Evolutionary conservation across 2,888 invertebrate genomes (phyloP), one percentile per base, ranked within the genome.

Genomic region (Aphidoletes aphidimyza): DNA sequence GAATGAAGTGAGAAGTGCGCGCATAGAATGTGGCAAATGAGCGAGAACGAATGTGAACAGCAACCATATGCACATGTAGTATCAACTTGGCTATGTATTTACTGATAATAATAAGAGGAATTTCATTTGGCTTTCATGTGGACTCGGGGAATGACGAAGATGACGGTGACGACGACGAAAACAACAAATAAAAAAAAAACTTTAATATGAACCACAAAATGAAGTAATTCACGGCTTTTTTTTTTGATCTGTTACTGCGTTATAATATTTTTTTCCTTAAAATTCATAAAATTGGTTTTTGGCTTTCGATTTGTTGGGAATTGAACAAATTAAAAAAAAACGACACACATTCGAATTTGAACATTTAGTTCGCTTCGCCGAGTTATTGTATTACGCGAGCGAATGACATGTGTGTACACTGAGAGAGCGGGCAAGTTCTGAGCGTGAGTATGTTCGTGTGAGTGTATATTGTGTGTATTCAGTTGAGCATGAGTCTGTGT

Each of bases 61-160:
- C 9, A 30, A 69, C 34, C 69, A 34, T 30, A 69, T 69, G 34
- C 69, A 69, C 30, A 69, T 30, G 69, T 30, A 69, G 30, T 54
- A 26, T 69, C 69, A 30, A 69, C 69, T n/a, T 69, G 34, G 34
- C 30, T 69, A 30, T 69, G 69, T 69, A 30, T 69, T 69, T 69
- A 30, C 69, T 69, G 69, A 69, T 69, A 69, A 69, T 69, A 69
- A 30, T 69, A 69, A 69, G 26, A 69, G 14, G 69, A 69, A 69
- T 69, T 34, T 3, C 34, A 30, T 69, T 69, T 69, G 69, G 30
- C 69, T 69, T 69, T 69, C 30, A 69, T 69, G 69, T n/a, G n/a
- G n/a, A n/a, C n/a, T n/a, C n/a, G n/a, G n/a, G n/a, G n/a, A n/a
- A n/a, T n/a, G n/a, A n/a, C n/a, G n/a, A n/a, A n/a, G n/a, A n/a